A percentile compares a stretch with the other conserved stretches of the same genome.
Evolutionary conservation across 2,888 invertebrate genomes (phyloP).

Genomic region (Deroplatys truncata): DNA sequence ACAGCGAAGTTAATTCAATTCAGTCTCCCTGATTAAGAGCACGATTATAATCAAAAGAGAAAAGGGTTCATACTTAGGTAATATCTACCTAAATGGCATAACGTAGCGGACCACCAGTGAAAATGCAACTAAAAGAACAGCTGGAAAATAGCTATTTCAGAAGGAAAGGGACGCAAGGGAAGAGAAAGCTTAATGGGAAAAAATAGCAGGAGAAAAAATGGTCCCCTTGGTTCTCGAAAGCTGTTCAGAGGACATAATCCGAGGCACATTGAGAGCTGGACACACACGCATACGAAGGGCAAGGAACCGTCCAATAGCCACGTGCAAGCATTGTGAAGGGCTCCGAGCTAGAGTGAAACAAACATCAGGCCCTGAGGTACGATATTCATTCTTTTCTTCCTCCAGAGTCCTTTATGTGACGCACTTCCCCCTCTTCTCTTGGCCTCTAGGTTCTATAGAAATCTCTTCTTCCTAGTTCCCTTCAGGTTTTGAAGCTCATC

Average conservation of each 20-base stretch:
- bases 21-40: no score
- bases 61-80: no score
- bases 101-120: not conserved
- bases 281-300: not conserved
- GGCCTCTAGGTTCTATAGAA: not conserved
- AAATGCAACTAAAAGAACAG: not conserved
- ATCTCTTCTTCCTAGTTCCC: not conserved
- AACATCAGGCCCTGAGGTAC: not conserved
- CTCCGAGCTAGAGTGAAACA: not conserved
- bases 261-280: not conserved
- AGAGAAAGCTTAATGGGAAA: not conserved
- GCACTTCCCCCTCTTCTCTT: not conserved
- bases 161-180: not conserved
- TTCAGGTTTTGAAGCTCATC: not conserved
- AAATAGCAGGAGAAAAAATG: not conserved
- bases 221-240: not conserved
- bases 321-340: not conserved
- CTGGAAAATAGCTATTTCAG: not conserved
- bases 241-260: not conserved
- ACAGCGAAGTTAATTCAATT: no score
- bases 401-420: not conserved
- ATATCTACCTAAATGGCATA: not conserved
- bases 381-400: not conserved
- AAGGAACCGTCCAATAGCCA: not conserved
- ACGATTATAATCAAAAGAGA: no score